phyloP scores from a whole-genome alignment of 2,888 invertebrate species.

The Himalopsyche kuldschensis region DNA sequence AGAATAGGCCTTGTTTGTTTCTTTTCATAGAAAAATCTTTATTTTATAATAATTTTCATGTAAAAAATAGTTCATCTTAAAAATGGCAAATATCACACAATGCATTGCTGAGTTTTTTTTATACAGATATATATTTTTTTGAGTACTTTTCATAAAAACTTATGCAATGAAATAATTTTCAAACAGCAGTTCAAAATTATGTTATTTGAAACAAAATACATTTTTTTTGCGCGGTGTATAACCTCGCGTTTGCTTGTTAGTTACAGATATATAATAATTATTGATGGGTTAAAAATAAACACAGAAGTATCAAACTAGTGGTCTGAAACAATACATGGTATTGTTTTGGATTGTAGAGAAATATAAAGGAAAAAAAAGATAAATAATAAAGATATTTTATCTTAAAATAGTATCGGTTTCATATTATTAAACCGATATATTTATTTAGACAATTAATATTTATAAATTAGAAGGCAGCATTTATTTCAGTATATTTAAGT shows the following conservation, averaged over 20 bases:
- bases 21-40: conserved; percentile 10
- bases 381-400: background rate
- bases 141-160: background rate
- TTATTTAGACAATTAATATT: background rate
- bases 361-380: background rate
- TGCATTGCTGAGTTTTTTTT: conserved; percentile 7
- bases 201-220: background rate
- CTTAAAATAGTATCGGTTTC: background rate
- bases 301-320: background rate
- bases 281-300: background rate
- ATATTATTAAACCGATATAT: background rate
- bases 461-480: background rate
- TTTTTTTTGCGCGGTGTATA: background rate
- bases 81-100: conserved; percentile 15
- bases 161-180: background rate
- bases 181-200: background rate
- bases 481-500: background rate
- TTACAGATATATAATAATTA: background rate
- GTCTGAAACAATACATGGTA: background rate
- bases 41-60: background rate
- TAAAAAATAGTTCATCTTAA: conserved; percentile 10
- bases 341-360: background rate
- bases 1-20: conserved; percentile 1
- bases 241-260: background rate
- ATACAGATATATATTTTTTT: background rate